A percentile compares a stretch with the other conserved stretches of the same genome.
Evolutionary conservation across 2,113 vertebrate genomes (phyloP).

Genomic region (Okapia johnstoni): DNA sequence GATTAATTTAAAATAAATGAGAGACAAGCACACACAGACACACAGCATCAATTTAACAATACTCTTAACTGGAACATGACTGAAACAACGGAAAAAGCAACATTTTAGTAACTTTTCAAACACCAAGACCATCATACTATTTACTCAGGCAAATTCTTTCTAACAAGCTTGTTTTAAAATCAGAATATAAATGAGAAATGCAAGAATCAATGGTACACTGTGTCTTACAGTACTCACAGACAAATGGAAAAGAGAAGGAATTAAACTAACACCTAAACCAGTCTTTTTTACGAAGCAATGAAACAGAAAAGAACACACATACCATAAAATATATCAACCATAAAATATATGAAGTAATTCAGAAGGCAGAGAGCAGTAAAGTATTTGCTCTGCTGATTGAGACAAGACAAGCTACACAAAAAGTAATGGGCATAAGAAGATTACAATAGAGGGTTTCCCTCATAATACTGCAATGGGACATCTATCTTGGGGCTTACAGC

Average conservation of each 20-base stretch:
- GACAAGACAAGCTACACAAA: slow-evolving; percentile 49
- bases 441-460: background rate
- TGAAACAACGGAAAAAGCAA: slow-evolving; percentile 16
- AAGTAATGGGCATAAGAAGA: background rate
- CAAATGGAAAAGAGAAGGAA: slow-evolving; percentile 45
- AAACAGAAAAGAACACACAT: slow-evolving; percentile 61
- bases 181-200: slow-evolving; percentile 46
- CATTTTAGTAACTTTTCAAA: slow-evolving; percentile 31
- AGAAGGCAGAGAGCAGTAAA: slow-evolving; percentile 30
- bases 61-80: slow-evolving; percentile 8
- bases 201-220: slow-evolving; percentile 40
- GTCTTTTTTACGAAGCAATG: slow-evolving; percentile 50
- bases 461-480: background rate
- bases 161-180: slow-evolving; percentile 52
- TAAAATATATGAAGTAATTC: slow-evolving; percentile 58
- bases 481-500: background rate
- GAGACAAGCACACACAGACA: background rate
- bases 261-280: slow-evolving; percentile 49
- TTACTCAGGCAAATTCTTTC: slow-evolving; percentile 41
- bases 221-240: slow-evolving; percentile 42
- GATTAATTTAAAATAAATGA: slow-evolving; percentile 31
- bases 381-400: slow-evolving; percentile 53
- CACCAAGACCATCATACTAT: slow-evolving; percentile 11
- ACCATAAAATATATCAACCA: slow-evolving; percentile 54
- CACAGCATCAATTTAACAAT: slow-evolving; percentile 1